phyloP scores from a whole-genome alignment of 2,797 vertebrate genomes.

The Euthynnus affinis region DNA sequence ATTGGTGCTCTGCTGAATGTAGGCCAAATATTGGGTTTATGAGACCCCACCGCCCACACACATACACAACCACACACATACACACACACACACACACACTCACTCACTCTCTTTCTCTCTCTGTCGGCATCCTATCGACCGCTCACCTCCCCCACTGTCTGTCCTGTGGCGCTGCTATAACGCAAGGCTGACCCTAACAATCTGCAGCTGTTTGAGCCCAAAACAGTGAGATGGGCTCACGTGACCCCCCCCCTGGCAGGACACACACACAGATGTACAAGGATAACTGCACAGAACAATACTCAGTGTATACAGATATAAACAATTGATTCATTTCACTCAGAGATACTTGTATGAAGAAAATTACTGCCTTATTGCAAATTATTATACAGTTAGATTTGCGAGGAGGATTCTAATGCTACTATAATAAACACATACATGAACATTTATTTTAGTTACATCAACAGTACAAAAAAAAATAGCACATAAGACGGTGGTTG shows the following conservation, averaged over 20 bases:
- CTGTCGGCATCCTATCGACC: conserved; percentile 31
- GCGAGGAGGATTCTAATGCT: no score
- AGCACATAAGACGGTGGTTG: no score
- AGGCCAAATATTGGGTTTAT: conserved; percentile 55
- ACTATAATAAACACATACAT: no score
- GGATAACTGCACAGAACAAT: neutral
- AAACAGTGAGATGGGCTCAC: conserved; percentile 58
- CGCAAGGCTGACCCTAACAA: conserved; percentile 56
- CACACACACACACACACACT: conserved; percentile 7
- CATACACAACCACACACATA: no score
- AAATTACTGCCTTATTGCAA: no score
- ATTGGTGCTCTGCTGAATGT: conserved; percentile 46
- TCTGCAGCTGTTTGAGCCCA: conserved; percentile 67
- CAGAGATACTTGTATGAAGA: no score
- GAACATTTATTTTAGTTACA: no score
- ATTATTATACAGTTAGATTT: no score
- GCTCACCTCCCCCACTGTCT: conserved; percentile 25
- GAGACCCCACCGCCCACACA: conserved; percentile 24
- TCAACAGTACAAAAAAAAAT: no score
- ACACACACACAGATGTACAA: neutral
- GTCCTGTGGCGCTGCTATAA: conserved; percentile 43
- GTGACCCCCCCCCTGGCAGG: conserved; percentile 15
- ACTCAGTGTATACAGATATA: neutral
- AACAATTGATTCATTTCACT: neutral
- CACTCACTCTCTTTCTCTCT: neutral